Percentiles rank a stretch among this genome's conserved stretches.
Evolutionary conservation across 1,140 invertebrate genomes (phyloP).

Genomic region (Conus betulinus): DNA sequence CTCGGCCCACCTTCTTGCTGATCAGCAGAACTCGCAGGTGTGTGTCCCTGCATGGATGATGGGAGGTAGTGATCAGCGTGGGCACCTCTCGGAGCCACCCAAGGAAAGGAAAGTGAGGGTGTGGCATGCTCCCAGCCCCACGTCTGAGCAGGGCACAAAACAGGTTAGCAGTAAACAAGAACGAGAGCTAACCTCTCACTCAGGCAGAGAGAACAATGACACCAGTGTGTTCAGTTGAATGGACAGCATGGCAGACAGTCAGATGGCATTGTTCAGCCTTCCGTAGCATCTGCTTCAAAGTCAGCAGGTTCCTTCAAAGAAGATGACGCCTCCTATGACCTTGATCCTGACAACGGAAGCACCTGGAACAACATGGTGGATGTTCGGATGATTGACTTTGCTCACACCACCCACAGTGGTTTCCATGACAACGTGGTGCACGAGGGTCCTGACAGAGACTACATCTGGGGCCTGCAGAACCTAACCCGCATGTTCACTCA

Average conservation of each 20-base stretch:
- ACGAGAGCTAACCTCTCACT: no score
- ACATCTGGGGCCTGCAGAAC: constrained; percentile 90
- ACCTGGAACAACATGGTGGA: constrained; percentile 73
- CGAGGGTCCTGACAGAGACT: constrained; percentile 93
- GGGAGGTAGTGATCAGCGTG: background rate
- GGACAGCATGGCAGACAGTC: no score
- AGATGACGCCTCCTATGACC: background rate
- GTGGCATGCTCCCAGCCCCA: no score
- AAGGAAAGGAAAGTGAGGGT: no score
- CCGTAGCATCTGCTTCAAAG: background rate
- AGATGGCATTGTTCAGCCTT: background rate
- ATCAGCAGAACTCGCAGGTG: background rate
- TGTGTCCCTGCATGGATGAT: background rate
- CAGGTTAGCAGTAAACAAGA: no score
- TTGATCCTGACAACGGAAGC: background rate
- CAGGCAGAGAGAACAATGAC: no score
- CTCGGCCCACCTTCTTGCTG: no score
- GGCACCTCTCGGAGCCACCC: no score
- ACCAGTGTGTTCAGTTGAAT: no score
- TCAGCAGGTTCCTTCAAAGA: background rate
- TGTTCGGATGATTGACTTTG: constrained; percentile 96
- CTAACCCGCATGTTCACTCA: constrained; percentile 67
- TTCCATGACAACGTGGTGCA: constrained; percentile 80
- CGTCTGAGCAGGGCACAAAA: no score
- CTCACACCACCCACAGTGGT: constrained; percentile 83